phyloP scores from a whole-genome alignment of 2,888 invertebrate species.

The Glomeris marginata region DNA sequence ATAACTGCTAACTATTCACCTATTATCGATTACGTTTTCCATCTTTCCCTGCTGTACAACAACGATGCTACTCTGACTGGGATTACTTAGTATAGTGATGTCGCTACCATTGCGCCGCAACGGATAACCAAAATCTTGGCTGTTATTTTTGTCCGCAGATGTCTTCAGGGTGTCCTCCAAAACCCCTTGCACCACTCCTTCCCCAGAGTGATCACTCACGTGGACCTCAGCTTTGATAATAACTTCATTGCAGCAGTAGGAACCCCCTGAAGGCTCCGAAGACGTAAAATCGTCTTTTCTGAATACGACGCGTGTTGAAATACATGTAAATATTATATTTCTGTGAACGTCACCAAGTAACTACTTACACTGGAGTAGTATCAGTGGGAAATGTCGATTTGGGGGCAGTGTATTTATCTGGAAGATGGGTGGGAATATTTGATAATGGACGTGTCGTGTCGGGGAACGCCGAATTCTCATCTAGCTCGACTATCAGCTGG shows the following conservation, averaged over 20 bases:
- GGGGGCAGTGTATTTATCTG: background rate
- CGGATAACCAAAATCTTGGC: background rate
- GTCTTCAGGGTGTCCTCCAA: too few relatives aligned
- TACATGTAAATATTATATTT: too few relatives aligned
- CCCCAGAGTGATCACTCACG: too few relatives aligned
- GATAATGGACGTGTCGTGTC: background rate
- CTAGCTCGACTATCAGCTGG: constrained; percentile 8
- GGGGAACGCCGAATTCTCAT: background rate
- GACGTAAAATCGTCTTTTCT: too few relatives aligned
- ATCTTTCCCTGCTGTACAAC: constrained; percentile 11
- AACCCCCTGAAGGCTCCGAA: too few relatives aligned
- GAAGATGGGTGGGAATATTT: background rate
- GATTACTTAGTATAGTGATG: constrained; percentile 52
- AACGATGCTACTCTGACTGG: constrained; percentile 49
- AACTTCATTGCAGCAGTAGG: too few relatives aligned
- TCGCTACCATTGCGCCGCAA: constrained; percentile 42
- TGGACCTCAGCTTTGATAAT: too few relatives aligned
- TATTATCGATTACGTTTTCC: constrained; percentile 4
- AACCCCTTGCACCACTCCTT: too few relatives aligned
- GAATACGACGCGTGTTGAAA: too few relatives aligned
- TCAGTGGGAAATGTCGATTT: background rate
- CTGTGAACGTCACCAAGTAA: too few relatives aligned
- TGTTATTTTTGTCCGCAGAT: too few relatives aligned
- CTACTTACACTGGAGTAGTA: too few relatives aligned
- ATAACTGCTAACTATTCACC: background rate